Evolutionary conservation across 2,113 vertebrate species (phyloP), one percentile per base, ranked within the genome.

Genomic region (Corythoichthys haematopterus): DNA sequence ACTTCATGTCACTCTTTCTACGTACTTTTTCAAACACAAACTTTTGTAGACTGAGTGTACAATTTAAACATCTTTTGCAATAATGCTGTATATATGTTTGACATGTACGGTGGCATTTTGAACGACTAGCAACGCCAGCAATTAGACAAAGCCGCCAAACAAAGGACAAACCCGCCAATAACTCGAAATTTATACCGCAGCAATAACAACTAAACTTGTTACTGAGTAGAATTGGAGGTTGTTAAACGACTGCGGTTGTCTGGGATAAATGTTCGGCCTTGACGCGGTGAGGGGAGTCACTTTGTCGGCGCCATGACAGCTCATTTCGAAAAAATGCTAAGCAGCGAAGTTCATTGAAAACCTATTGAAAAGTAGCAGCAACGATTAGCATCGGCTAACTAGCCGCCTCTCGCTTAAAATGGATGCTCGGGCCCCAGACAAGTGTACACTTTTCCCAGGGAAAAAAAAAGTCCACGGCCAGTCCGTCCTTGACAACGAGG

Each of bases 241-340:
- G 0, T 1, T 6, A 15, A 4, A 8, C 3, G 40, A 3, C 0
- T 35, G 2, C 1, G 14, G n/a, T 1, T 6, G 45, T 45, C 28
- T 47, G 2, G 37, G 56, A 3, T 0, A 60, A 12, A 0, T 70
- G 66, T 51, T 68, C 10, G 2, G 46, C 46, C 6, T 10, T 45
- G 37, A 59, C 80, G 80, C 73, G 57, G 12, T 6, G 40, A 6
- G 43, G 65, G 48, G 40, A 55, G 28, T 58, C 33, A 45, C 14
- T 74, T 65, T 66, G 69, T 10, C 46, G 78, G 78, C 86, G 84
- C 81, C 88, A 82, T 87, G 85, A 88, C 88, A 90, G 83, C 77
- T 83, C 63, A 73, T 68, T 78, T 61, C 15, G 72, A 78, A 66
- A 59, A 72, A 1, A 75, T 58, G 84, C 85, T 87, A 83, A 43